Evolutionary conservation across 2,888 invertebrate species (phyloP).

Genomic region (Chorisops tibialis): DNA sequence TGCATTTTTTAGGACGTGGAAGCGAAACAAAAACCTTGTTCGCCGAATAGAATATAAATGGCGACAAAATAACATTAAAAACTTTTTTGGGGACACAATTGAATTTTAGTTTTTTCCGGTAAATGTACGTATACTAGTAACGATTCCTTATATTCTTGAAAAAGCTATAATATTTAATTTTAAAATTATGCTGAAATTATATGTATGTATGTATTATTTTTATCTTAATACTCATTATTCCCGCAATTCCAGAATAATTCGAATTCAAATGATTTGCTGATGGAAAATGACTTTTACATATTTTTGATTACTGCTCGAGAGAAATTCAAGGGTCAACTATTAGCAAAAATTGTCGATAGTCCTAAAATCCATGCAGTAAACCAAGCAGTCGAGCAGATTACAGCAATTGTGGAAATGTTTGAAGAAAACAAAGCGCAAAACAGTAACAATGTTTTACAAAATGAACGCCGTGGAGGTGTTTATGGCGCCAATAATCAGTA

Average conservation of each 20-base stretch:
- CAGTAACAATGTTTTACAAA: background rate
- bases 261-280: conserved; percentile 32
- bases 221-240: background rate
- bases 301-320: conserved; percentile 32
- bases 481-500: background rate
- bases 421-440: conserved; percentile 18
- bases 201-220: no score
- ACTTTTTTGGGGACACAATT: no score
- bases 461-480: background rate
- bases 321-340: conserved; percentile 31
- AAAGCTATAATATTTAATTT: no score
- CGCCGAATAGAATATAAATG: no score
- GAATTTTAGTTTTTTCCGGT: no score
- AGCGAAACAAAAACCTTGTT: no score
- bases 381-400: conserved; percentile 25
- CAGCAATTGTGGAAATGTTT: conserved; percentile 25
- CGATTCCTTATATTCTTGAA: no score
- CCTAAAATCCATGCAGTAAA: conserved; percentile 22
- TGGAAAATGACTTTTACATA: conserved; percentile 30
- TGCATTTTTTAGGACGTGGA: no score
- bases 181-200: no score
- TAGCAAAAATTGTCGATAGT: conserved; percentile 29
- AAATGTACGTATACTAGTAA: no score
- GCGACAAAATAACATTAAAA: no score
- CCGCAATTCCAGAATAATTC: conserved; percentile 27